phyloP scores from a whole-genome alignment of 2,888 invertebrate species.

The Brenthis ino region DNA sequence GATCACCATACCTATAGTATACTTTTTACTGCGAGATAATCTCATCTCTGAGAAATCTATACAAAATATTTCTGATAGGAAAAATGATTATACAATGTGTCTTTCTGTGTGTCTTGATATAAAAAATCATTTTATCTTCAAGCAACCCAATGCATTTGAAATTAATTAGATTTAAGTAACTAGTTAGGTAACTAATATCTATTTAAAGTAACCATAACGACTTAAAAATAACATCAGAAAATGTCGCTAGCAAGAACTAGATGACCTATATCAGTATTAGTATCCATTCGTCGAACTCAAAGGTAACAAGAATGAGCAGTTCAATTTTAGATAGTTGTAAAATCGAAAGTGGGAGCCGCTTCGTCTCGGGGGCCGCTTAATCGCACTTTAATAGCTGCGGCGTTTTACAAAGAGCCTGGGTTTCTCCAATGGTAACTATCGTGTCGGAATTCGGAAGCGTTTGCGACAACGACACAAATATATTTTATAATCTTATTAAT shows the following conservation, averaged over 20 bases:
- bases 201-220: too few relatives aligned
- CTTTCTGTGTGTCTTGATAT: too few relatives aligned
- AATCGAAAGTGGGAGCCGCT: constrained; percentile 77
- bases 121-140: too few relatives aligned
- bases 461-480: constrained; percentile 20
- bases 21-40: too few relatives aligned
- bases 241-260: background rate
- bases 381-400: constrained; percentile 77
- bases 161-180: background rate
- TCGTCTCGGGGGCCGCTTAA: constrained; percentile 65
- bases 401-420: constrained; percentile 61
- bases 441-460: constrained; percentile 45
- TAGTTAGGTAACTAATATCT: too few relatives aligned
- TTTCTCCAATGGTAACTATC: constrained; percentile 48
- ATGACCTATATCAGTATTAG: background rate
- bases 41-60: too few relatives aligned
- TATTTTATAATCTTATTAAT: constrained; percentile 15
- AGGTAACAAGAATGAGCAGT: constrained; percentile 41
- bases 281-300: background rate
- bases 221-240: too few relatives aligned
- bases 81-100: too few relatives aligned
- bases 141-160: too few relatives aligned
- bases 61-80: too few relatives aligned
- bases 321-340: constrained; percentile 66
- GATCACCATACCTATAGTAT: too few relatives aligned